Conservation (phyloP, 2,797 vertebrate species). For the Eidolon dupreanum region DNA sequence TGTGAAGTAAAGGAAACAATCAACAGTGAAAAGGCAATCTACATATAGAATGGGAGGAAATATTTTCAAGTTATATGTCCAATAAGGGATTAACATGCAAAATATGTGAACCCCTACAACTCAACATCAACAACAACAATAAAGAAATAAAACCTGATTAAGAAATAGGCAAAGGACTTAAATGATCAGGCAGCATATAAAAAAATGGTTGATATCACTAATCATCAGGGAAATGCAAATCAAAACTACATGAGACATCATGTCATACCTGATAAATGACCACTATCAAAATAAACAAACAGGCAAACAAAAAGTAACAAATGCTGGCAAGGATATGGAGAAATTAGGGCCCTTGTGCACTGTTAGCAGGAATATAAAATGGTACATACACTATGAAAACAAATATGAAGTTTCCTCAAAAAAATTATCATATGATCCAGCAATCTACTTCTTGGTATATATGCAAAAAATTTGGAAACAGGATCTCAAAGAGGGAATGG, state of each 20-base stretch:
- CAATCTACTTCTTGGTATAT: neutral
- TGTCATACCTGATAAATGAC: neutral
- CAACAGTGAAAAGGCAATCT: neutral
- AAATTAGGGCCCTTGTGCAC: neutral
- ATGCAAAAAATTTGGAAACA: neutral
- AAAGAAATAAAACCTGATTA: neutral
- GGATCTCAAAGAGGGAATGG: neutral
- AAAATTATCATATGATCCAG: neutral
- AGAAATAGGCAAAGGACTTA: neutral
- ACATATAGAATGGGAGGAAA: neutral
- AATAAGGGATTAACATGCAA: neutral
- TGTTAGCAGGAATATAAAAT: neutral
- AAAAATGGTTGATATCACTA: neutral
- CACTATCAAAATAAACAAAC: neutral
- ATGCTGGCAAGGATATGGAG: neutral
- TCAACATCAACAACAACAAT: neutral
- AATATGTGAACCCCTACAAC: neutral
- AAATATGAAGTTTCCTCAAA: neutral
- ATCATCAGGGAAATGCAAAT: neutral
- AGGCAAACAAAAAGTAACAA: neutral
- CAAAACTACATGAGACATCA: neutral
- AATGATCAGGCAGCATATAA: neutral
- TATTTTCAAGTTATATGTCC: neutral
- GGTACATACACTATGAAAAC: neutral
- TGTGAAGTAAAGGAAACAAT: neutral